Evolutionary conservation across 1,140 invertebrate genomes (phyloP).

Genomic region (Drosophila kohkoa): DNA sequence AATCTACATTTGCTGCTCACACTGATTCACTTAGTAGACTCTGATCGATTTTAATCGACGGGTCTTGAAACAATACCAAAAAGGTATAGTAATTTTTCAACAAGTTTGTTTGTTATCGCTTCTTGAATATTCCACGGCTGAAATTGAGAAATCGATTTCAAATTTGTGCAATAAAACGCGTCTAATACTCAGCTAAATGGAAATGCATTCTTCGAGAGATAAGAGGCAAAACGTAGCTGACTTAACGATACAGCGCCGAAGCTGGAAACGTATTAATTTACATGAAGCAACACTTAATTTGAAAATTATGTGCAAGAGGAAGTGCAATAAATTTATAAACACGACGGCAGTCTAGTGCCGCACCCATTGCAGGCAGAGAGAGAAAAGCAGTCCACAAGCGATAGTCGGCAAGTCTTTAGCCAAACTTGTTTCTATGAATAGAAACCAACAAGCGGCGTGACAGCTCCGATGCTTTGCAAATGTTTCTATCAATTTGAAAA

Average conservation of each 20-base stretch:
- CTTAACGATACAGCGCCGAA: background rate
- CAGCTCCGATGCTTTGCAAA: slow-evolving; percentile 51
- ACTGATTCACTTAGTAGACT: too few species aligned
- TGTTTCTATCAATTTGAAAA: slow-evolving; percentile 78
- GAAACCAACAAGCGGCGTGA: slow-evolving; percentile 1
- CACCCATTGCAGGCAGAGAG: slow-evolving; percentile 3
- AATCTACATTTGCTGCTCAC: too few species aligned
- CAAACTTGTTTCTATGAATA: slow-evolving; percentile 15
- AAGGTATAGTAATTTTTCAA: background rate
- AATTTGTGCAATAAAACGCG: background rate
- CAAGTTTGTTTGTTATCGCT: background rate
- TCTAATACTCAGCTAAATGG: slow-evolving; percentile 11
- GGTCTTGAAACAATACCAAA: too few species aligned
- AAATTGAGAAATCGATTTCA: slow-evolving; percentile 2
- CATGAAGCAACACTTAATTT: slow-evolving; percentile 73
- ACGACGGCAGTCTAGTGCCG: slow-evolving; percentile 49
- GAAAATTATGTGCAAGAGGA: slow-evolving; percentile 77
- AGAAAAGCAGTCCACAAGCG: background rate
- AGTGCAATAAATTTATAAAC: slow-evolving; percentile 73
- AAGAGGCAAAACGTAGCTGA: background rate
- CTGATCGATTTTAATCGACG: too few species aligned
- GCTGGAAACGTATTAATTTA: slow-evolving; percentile 70
- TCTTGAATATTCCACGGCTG: background rate
- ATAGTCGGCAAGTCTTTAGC: slow-evolving; percentile 36
- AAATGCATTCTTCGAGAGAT: background rate